Conservation (phyloP, 2,888 invertebrate genomes). For the Calliscelio sp. region DNA sequence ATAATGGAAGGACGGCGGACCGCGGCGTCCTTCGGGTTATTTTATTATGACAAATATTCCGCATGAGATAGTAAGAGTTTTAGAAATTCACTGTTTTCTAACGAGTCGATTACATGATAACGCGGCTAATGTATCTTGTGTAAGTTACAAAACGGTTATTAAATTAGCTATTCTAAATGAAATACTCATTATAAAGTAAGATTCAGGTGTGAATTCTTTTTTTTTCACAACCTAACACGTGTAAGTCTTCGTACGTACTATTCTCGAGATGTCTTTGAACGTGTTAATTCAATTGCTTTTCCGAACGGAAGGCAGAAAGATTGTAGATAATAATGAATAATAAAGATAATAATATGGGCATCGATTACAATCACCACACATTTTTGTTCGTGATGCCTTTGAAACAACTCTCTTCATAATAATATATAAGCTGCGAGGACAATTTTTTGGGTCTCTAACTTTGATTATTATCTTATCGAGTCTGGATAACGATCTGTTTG, state of each 20-base stretch:
- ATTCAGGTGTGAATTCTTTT: slow-evolving; percentile 38
- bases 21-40: slow-evolving; percentile 45
- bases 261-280: slow-evolving; percentile 58
- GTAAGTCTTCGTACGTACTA: slow-evolving; percentile 46
- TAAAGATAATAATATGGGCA: slow-evolving; percentile 43
- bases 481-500: no score
- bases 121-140: slow-evolving; percentile 48
- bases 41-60: slow-evolving; percentile 54
- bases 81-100: slow-evolving; percentile 57
- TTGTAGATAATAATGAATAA: slow-evolving; percentile 38
- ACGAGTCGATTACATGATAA: slow-evolving; percentile 56
- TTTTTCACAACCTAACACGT: slow-evolving; percentile 5
- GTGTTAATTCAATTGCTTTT: slow-evolving; percentile 46
- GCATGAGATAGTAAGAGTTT: slow-evolving; percentile 56
- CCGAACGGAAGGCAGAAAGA: slow-evolving; percentile 40
- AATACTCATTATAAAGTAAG: slow-evolving; percentile 65
- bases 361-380: no score
- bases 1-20: slow-evolving; percentile 52
- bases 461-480: no score
- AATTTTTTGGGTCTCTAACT: slow-evolving; percentile 3
- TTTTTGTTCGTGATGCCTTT: no score
- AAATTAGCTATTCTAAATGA: slow-evolving; percentile 56
- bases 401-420: not conserved
- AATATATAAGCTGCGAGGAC: not conserved
- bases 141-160: slow-evolving; percentile 59